Conservation (phyloP, 2,113 vertebrate species). For the Halcyon malimbica region DNA sequence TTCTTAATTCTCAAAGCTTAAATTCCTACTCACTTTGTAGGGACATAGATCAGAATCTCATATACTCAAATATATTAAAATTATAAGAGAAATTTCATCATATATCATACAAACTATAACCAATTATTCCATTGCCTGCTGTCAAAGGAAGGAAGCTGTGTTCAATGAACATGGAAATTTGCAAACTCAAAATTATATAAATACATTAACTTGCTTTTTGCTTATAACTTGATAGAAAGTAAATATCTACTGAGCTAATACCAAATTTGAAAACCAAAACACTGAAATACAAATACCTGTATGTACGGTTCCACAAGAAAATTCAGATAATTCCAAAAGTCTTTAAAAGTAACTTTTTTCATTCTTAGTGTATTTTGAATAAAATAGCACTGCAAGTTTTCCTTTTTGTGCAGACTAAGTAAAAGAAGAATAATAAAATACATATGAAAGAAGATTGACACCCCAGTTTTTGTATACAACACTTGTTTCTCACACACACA, state of each 20-base stretch:
- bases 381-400: background rate
- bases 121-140: background rate
- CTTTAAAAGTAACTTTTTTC: background rate
- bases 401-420: background rate
- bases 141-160: background rate
- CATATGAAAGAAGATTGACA: background rate
- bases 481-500: too few species aligned
- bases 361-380: background rate
- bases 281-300: background rate
- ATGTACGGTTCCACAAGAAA: background rate
- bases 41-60: background rate
- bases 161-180: rapidly evolving
- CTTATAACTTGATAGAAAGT: background rate
- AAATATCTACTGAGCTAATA: background rate
- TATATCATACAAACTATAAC: background rate
- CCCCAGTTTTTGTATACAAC: background rate
- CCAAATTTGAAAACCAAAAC: background rate
- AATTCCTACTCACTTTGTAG: background rate
- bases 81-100: background rate
- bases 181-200: background rate
- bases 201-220: background rate
- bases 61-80: background rate
- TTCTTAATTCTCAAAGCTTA: background rate
- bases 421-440: background rate
- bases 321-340: background rate